phyloP scores from a whole-genome alignment of 2,113 vertebrate genomes.

The Aspiorhynchus laticeps region DNA sequence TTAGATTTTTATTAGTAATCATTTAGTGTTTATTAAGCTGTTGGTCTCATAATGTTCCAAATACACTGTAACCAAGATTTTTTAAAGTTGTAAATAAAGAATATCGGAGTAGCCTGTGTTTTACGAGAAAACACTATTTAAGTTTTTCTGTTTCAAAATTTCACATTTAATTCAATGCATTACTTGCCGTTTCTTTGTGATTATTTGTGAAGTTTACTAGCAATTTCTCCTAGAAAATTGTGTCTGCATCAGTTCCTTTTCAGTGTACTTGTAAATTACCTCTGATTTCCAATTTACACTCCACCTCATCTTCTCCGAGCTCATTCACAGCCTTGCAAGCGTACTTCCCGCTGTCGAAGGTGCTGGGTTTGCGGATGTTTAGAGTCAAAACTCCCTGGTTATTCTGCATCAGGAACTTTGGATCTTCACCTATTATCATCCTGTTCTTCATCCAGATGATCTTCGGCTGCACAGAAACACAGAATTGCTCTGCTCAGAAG shows the following conservation, averaged over 20 bases:
- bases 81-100: too few species aligned
- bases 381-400: slow-evolving; percentile 88
- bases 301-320: slow-evolving; percentile 66
- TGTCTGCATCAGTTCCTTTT: too few species aligned
- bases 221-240: too few species aligned
- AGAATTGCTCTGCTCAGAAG: background rate
- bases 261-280: slow-evolving; percentile 60
- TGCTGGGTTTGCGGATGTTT: slow-evolving; percentile 84
- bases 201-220: too few species aligned
- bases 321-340: slow-evolving; percentile 78
- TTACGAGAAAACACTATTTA: too few species aligned
- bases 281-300: slow-evolving; percentile 82
- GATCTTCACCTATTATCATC: slow-evolving; percentile 82
- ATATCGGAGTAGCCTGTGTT: too few species aligned
- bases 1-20: background rate
- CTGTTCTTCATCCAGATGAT: slow-evolving; percentile 91
- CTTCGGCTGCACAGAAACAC: slow-evolving; percentile 77
- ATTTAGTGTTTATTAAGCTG: background rate
- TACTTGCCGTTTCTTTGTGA: too few species aligned
- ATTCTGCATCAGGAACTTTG: slow-evolving; percentile 87
- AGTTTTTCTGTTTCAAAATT: too few species aligned
- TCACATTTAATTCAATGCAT: too few species aligned
- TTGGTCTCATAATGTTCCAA: too few species aligned
- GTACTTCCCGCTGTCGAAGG: slow-evolving; percentile 85
- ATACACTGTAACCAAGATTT: too few species aligned